Evolutionary conservation across 1,140 invertebrate genomes (phyloP).

Genomic region (Pseudomyrmex dendroicus): DNA sequence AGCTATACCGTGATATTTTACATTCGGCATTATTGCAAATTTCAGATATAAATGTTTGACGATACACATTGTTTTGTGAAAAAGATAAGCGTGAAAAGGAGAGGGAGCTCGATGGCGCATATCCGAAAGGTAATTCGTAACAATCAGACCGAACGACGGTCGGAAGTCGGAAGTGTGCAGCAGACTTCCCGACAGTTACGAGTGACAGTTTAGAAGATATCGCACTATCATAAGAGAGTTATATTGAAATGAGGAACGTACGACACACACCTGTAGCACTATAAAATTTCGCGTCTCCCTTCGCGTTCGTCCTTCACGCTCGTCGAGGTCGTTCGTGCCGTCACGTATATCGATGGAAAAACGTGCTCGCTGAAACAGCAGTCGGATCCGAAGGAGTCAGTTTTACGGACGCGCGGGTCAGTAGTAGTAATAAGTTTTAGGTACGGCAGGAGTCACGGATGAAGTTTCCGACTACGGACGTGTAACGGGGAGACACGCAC

Average conservation of each 20-base stretch:
- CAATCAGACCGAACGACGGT: conserved; percentile 32
- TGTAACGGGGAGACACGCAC: background rate
- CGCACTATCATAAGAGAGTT: conserved; percentile 18
- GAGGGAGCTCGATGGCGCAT: background rate
- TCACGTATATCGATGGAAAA: conserved; percentile 35
- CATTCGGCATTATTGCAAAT: background rate
- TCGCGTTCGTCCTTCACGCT: background rate
- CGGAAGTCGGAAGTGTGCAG: conserved; percentile 1
- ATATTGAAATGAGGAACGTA: background rate
- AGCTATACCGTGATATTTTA: background rate
- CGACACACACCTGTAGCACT: conserved; percentile 63
- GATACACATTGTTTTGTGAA: background rate
- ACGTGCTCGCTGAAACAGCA: conserved; percentile 40
- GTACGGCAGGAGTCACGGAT: background rate
- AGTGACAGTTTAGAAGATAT: background rate
- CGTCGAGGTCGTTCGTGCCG: background rate
- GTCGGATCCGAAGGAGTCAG: conserved; percentile 47
- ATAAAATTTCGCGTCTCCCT: background rate
- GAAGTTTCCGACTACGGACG: background rate
- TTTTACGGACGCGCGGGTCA: conserved; percentile 7
- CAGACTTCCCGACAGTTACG: background rate
- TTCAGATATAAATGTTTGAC: background rate
- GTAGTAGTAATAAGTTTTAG: conserved; percentile 2
- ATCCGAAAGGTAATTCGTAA: conserved; percentile 33
- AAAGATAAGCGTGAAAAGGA: background rate